Base-by-base conservation (phyloP, 1,140 invertebrate species). In the Cheumatopsyche charites region DNA sequence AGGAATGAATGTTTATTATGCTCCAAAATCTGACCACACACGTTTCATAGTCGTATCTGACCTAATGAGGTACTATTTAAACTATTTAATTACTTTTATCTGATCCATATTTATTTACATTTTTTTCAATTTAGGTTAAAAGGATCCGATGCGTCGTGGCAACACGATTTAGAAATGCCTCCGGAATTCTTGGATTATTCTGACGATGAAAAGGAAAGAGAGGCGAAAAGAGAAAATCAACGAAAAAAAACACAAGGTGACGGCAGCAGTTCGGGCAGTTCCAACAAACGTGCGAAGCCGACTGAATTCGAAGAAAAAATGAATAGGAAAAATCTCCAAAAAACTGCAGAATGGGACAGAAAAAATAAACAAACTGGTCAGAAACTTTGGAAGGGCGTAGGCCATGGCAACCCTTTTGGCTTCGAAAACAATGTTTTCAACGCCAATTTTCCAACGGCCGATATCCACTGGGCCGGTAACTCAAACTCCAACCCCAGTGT, bases 201-300 rank as follows among this genome's bases (percentile, higher is more conserved):
- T 0, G 94, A 97, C 79, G 95, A 97, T 80, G 95, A 97, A 78
- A 86, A 90, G 77, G 94, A 96, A 80, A 82, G 86, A 62, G 80
- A 78, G 67, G 85, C 82, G 0, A 83, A 81, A n/a, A 79, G 75
- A 61, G 80, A 81, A 1, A 78, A 78, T 17, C 83, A 84, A 61
- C 80, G 82, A 47, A 72, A 78, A 47, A 78, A 77, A 9, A 73
- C 75, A 49, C 66, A 76, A 25, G 75, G 77, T 7, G 75, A 68
- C 67, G 81, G 80, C 0, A 80, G 82, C 41, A 78, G 80, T 4
- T 82, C 81, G 12, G 79, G 29, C 19, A 43, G 19, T 13, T 15
- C 42, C n/a, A 58, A 71, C 7, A 75, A 75, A 49, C 70, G 70
- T 7, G 41, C 67, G 11, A 70, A 71, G 49, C 69, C 61, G 1